A percentile compares a stretch with the other conserved stretches of the same genome.
Evolutionary conservation across 2,113 vertebrate genomes (phyloP).

Genomic region (Platysteira castanea): DNA sequence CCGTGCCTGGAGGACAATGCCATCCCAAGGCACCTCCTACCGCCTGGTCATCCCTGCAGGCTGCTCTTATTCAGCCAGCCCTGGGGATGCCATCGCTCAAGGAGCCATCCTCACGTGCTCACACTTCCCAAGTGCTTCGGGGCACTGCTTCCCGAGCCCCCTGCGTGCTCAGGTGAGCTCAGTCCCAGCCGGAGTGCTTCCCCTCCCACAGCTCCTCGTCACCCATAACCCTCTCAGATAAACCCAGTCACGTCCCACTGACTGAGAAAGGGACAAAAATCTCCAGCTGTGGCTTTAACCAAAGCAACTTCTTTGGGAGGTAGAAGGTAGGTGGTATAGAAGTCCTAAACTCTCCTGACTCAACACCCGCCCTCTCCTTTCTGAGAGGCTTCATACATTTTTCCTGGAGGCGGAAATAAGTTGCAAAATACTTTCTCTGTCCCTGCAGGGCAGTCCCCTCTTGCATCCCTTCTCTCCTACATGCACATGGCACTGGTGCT

Average conservation of each 20-base stretch:
- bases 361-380: background rate
- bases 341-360: background rate
- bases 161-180: background rate
- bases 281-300: background rate
- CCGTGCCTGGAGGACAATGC: background rate
- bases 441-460: background rate
- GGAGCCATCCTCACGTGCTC: background rate
- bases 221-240: background rate
- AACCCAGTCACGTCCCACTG: background rate
- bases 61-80: background rate
- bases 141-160: background rate
- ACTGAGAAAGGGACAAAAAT: background rate
- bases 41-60: background rate
- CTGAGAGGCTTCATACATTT: background rate
- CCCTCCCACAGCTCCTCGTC: background rate
- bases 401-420: background rate
- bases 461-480: background rate
- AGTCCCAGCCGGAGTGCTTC: background rate
- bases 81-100: background rate
- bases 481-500: fast-evolving
- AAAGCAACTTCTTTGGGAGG: background rate
- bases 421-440: background rate
- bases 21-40: background rate
- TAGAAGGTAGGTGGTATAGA: background rate
- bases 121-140: background rate